phyloP scores from a whole-genome alignment of 2,113 vertebrate species.

The Sphaerodactylus townsendi region DNA sequence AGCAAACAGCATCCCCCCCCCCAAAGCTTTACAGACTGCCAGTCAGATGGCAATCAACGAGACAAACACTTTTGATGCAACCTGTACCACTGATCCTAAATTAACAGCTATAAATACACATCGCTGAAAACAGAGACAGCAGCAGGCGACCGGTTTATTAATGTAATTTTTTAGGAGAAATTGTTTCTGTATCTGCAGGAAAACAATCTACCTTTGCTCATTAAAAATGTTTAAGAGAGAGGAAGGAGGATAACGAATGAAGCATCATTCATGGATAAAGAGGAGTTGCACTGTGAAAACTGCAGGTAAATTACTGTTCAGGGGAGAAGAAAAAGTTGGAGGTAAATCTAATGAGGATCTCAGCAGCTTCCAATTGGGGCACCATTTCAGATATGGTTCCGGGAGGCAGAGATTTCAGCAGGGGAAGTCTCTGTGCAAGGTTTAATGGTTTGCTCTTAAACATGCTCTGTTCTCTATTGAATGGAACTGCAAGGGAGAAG shows the following conservation, averaged over 20 bases:
- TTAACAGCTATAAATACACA: background rate
- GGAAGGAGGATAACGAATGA: background rate
- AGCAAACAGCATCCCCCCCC: background rate
- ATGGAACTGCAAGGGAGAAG: background rate
- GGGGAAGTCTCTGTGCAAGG: background rate
- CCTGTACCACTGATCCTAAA: background rate
- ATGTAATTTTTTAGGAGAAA: background rate
- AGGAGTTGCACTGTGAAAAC: background rate
- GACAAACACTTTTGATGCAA: background rate
- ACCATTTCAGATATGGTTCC: background rate
- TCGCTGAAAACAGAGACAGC: slow-evolving; percentile 9
- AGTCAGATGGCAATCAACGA: background rate
- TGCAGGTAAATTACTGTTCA: background rate
- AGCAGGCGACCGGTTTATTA: background rate
- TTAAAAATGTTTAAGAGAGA: background rate
- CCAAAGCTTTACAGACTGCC: background rate
- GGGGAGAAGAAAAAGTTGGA: background rate
- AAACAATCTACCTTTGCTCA: background rate
- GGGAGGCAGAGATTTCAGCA: background rate
- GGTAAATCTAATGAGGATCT: background rate
- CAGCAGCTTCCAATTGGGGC: background rate
- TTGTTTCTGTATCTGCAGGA: background rate
- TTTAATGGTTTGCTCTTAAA: background rate
- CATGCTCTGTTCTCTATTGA: background rate
- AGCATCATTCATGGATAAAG: background rate